phyloP scores from a whole-genome alignment of 2,113 vertebrate genomes.

The Antennarius striatus region DNA sequence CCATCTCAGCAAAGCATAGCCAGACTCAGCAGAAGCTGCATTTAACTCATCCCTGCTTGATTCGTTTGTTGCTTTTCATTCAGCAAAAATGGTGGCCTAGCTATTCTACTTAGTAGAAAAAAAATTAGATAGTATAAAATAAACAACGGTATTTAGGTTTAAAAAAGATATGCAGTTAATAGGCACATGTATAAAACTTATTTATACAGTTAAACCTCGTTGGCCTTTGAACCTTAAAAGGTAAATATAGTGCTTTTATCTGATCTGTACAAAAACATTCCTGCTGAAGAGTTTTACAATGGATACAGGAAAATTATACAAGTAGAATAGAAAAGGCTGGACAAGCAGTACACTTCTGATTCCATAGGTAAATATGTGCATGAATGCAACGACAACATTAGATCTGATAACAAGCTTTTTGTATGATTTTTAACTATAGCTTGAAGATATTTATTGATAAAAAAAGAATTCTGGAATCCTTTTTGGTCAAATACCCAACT shows the following conservation, averaged over 20 bases:
- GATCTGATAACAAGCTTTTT: slow-evolving; percentile 37
- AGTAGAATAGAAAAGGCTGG: slow-evolving; percentile 70
- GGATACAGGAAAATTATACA: slow-evolving; percentile 57
- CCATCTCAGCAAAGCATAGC: slow-evolving; percentile 28
- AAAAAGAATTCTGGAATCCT: slow-evolving; percentile 32
- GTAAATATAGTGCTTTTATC: slow-evolving; percentile 80
- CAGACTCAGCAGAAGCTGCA: slow-evolving; percentile 52
- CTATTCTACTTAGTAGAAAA: slow-evolving; percentile 90
- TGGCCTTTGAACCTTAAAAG: slow-evolving; percentile 76
- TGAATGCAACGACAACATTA: slow-evolving; percentile 48
- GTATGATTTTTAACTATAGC: slow-evolving; percentile 23
- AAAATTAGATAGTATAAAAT: slow-evolving; percentile 78
- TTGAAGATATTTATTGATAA: slow-evolving; percentile 66
- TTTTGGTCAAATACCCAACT: slow-evolving; percentile 54
- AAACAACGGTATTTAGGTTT: slow-evolving; percentile 74
- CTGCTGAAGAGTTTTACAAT: slow-evolving; percentile 56
- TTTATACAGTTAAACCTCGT: slow-evolving; percentile 86
- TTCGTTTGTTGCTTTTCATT: slow-evolving; percentile 54
- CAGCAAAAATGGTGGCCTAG: slow-evolving; percentile 63
- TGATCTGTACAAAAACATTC: slow-evolving; percentile 75
- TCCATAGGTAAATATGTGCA: slow-evolving; percentile 53
- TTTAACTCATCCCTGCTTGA: slow-evolving; percentile 35
- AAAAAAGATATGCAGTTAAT: slow-evolving; percentile 82
- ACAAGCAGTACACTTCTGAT: slow-evolving; percentile 66
- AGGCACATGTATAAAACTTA: slow-evolving; percentile 84